Evolutionary conservation across 2,888 invertebrate species (phyloP), one percentile per base, ranked within the genome.

Genomic region (Drosophila paranaensis): DNA sequence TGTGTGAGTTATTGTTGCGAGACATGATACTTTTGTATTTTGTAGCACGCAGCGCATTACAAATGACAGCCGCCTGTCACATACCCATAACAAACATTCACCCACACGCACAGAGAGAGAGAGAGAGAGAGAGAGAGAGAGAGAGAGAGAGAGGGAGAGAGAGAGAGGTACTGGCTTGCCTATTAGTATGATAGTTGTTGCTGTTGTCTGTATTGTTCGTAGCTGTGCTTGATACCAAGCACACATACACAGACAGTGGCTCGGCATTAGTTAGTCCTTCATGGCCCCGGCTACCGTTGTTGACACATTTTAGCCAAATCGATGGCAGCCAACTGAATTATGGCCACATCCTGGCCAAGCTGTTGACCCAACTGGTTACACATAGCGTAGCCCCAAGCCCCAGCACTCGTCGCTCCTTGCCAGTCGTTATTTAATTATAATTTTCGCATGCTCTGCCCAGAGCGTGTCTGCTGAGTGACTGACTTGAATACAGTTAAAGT

Each of bases 41-140:
- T 71, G 56, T 61, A 71, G 42, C 71, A 65, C 77, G 71, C 80
- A 68, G 77, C 67, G 63, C 65, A 74, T 74, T 81, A 81, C 85
- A 72, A 81, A 75, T 82, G 82, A 84, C 82, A 84, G 71, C 69
- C 69, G 62, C 75, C 84, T 81, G 81, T 78, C 85, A 72, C 69
- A 68, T 53, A 55, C 62, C 67, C 68, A 61, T 60, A 62, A 66
- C 71, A 67, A 68, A 60, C 54, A 42, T 39, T 54, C 37, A 43
- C 60, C 40, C 45, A 51, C 33, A 20, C 39, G 11, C 51, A 20
- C 33, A 54, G n/a, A 51, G 5, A 6, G 5, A 27, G 0, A 27
- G 27, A 27, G 27, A 6, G 5, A 27, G 5, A 27, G 27, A 3
- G 27, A 6, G 5, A 27, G 27, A 27, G 27, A 27, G 5, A 27